Conservation (phyloP, 2,888 invertebrate species). For the Drosophila neotestacea region DNA sequence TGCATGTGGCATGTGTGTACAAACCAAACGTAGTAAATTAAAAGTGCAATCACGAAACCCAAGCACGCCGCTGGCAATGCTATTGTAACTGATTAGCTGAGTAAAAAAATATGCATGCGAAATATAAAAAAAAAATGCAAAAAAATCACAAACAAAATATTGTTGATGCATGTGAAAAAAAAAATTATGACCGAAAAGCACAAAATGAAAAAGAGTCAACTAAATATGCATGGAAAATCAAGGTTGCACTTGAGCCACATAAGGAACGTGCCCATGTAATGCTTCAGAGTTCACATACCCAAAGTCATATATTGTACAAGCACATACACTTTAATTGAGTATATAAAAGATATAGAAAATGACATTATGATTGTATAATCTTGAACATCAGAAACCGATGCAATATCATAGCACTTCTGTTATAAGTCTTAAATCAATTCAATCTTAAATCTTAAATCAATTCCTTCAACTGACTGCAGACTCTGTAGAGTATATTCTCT, state of each 20-base stretch:
- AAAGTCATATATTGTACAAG: not conserved
- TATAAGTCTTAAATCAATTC: too few relatives aligned
- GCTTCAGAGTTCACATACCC: slow-evolving; percentile 43
- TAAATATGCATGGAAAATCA: slow-evolving; percentile 71
- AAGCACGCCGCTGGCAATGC: slow-evolving; percentile 63
- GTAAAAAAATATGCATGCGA: slow-evolving; percentile 59
- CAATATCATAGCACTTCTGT: too few relatives aligned
- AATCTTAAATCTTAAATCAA: too few relatives aligned
- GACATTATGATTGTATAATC: too few relatives aligned
- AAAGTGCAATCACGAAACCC: slow-evolving; percentile 78
- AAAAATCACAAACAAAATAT: slow-evolving; percentile 49
- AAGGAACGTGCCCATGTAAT: slow-evolving; percentile 68
- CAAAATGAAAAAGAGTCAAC: slow-evolving; percentile 49
- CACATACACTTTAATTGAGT: not conserved
- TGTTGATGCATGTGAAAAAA: slow-evolving; percentile 77
- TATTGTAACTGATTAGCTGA: slow-evolving; percentile 75
- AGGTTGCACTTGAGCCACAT: slow-evolving; percentile 67
- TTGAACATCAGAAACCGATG: too few relatives aligned
- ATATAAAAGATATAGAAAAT: too few relatives aligned
- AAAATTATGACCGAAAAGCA: slow-evolving; percentile 50
- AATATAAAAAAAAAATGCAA: slow-evolving; percentile 29
- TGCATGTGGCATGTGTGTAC: slow-evolving; percentile 45
- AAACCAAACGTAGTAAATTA: slow-evolving; percentile 69
- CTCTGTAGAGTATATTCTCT: not conserved
- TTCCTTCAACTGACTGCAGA: too few relatives aligned